phyloP scores from a whole-genome alignment of 2,797 vertebrate species.

The Muscicapa striata region DNA sequence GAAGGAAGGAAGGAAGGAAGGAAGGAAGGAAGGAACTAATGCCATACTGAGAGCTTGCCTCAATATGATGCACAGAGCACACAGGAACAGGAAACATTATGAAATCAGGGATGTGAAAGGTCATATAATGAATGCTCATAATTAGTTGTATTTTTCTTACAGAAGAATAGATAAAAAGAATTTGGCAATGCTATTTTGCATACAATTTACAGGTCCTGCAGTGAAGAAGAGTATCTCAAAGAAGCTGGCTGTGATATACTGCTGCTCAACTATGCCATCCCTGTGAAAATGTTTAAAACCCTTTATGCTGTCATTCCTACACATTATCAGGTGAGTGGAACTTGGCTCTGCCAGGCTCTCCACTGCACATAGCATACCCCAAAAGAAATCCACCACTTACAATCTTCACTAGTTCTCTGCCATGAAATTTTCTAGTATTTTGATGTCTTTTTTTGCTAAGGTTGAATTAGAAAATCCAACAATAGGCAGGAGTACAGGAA shows the following conservation, averaged over 20 bases:
- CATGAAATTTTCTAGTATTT: background rate
- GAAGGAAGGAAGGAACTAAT: background rate
- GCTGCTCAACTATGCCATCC: background rate
- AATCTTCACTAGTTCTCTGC: background rate
- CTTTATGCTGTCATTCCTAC: background rate
- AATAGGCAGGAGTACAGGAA: background rate
- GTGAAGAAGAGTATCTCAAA: background rate
- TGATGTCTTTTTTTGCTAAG: background rate
- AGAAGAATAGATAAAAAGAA: background rate
- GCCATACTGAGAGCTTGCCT: background rate
- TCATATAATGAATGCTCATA: background rate
- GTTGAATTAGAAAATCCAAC: background rate
- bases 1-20: background rate
- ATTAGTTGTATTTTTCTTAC: background rate
- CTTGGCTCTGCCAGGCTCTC: background rate
- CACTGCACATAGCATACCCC: background rate
- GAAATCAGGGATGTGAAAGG: background rate
- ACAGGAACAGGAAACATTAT: background rate
- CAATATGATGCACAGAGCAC: background rate
- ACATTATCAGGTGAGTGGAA: background rate
- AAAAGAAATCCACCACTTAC: background rate
- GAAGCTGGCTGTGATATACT: background rate
- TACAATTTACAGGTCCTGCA: background rate
- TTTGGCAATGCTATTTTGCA: background rate
- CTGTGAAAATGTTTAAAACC: background rate